A percentile compares a stretch with the other conserved stretches of the same genome.
phyloP scores from a whole-genome alignment of 2,113 vertebrate species.

The Dunckerocampus dactyliophorus region DNA sequence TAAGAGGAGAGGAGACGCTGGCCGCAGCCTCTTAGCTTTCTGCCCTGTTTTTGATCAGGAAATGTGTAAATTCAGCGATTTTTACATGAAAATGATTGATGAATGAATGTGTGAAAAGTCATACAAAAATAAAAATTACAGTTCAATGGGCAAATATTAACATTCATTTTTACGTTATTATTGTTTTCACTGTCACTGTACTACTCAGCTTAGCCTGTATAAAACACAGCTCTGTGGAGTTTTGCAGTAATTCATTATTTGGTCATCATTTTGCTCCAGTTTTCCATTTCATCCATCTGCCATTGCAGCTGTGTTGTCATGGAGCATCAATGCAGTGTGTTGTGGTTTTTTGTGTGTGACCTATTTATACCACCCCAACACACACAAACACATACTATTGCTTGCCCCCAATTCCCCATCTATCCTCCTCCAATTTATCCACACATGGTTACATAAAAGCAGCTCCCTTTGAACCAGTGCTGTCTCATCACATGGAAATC shows the following conservation, averaged over 20 bases:
- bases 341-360: constrained; percentile 52
- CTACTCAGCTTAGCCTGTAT: not conserved
- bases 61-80: too few species aligned
- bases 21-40: too few species aligned
- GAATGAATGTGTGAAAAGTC: too few species aligned
- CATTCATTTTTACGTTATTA: too few species aligned
- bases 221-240: too few species aligned
- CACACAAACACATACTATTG: constrained; percentile 12
- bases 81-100: too few species aligned
- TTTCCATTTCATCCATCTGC: constrained; percentile 62
- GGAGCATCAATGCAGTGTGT: constrained; percentile 44
- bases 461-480: constrained; percentile 13
- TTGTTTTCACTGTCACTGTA: too few species aligned
- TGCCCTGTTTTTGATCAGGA: too few species aligned
- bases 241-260: constrained; percentile 34
- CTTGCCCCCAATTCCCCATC: constrained; percentile 49
- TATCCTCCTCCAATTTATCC: constrained; percentile 46
- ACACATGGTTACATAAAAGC: constrained; percentile 50
- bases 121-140: too few species aligned
- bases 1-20: too few species aligned
- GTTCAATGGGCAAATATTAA: too few species aligned
- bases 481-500: constrained; percentile 22
- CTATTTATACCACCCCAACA: constrained; percentile 55
- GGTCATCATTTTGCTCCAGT: constrained; percentile 53
- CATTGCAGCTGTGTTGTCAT: constrained; percentile 63